Conservation (phyloP, 2,797 vertebrate species). For the Mus spretus region DNA sequence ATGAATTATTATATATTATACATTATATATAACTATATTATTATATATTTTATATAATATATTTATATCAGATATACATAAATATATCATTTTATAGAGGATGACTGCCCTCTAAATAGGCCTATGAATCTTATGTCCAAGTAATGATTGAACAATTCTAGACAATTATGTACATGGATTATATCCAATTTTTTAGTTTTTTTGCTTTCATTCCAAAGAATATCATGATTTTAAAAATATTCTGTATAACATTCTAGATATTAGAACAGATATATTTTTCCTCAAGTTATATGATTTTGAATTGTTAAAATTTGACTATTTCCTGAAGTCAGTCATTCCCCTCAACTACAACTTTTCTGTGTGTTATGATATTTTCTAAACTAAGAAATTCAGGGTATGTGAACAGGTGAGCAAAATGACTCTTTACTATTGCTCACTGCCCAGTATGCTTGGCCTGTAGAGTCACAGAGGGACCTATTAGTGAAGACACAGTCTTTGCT, state of each 20-base stretch:
- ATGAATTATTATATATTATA: too few species aligned
- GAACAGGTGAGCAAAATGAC: constrained; percentile 31
- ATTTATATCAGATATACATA: too few species aligned
- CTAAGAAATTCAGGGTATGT: not conserved
- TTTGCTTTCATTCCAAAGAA: constrained; percentile 2
- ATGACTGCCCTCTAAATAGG: not conserved
- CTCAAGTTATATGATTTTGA: not conserved
- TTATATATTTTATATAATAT: too few species aligned
- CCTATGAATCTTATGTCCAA: not conserved
- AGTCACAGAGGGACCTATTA: constrained; percentile 74
- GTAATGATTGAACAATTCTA: not conserved
- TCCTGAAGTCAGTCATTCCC: constrained; percentile 1
- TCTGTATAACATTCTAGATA: not conserved
- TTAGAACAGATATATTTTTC: not conserved
- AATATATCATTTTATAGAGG: not conserved
- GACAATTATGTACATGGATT: constrained; percentile 16
- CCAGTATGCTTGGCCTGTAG: not conserved
- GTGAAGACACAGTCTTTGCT: constrained; percentile 6
- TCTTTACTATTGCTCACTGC: not conserved
- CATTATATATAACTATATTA: not conserved
- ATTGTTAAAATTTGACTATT: constrained; percentile 20
- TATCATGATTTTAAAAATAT: constrained; percentile 34
- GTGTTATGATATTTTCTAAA: constrained; percentile 23
- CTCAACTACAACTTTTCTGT: constrained; percentile 21
- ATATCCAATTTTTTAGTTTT: not conserved